A percentile compares a stretch with the other conserved stretches of the same genome.
These are phyloP conservation scores for Littorina saxatilis DNA, from an alignment of 1,140 invertebrate genomes.

Conservation along the genomic window DNA sequence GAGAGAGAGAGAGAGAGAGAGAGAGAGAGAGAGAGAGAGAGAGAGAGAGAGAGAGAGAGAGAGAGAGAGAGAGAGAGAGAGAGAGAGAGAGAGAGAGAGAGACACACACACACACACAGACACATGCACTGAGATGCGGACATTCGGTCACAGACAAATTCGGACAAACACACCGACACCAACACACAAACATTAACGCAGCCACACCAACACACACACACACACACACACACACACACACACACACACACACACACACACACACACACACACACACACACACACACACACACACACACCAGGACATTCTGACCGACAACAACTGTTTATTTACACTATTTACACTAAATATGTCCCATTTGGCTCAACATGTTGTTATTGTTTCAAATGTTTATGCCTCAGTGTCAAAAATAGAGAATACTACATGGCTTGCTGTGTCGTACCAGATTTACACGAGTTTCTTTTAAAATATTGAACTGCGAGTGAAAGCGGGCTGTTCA, in stretches of 20 bases:
- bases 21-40: background rate
- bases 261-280: background rate
- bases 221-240: background rate
- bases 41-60: no score
- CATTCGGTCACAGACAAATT: background rate
- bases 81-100: background rate
- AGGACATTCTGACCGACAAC: background rate
- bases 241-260: background rate
- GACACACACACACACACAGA: background rate
- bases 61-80: background rate
- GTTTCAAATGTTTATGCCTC: no score
- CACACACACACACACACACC: background rate
- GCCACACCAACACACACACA: background rate
- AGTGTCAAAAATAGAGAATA: no score
- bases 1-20: no score
- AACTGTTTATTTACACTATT: no score
- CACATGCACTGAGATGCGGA: background rate
- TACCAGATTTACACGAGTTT: no score
- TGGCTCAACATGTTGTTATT: no score
- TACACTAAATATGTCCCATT: no score
- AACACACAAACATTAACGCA: background rate
- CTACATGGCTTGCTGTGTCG: no score
- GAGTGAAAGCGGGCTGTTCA: no score
- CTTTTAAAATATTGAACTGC: no score
- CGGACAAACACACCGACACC: background rate